Evolutionary conservation across 2,888 invertebrate species (phyloP), one percentile per base, ranked within the genome.

Genomic region (Lasioglossum marginatum): DNA sequence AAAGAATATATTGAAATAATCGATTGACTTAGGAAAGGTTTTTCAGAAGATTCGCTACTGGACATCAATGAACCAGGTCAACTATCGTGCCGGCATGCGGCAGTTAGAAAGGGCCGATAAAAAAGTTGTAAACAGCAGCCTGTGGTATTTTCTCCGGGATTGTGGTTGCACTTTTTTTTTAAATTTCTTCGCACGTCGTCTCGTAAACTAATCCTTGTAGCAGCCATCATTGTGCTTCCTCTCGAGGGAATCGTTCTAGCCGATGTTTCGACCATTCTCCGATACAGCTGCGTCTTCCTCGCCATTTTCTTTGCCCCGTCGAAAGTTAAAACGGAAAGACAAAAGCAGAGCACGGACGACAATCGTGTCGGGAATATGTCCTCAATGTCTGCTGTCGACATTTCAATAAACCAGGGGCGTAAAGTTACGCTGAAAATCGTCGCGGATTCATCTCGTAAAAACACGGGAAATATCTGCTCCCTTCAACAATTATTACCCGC

Each of bases 221-320:
- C 27, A 27, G 14, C n/a, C 83, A 77, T 81, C 72, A 57, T 66
- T 77, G 82, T 74, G 14, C 60, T 14, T 37, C 34, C 43, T 40
- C 19, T 27, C 23, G 12, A 52, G 23, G 72, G 14, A 77, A 75
- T 80, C 82, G 82, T 70, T 81, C 70, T 31, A 19, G n/a, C 12
- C 52, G 14, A 40, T 66, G 66, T 79, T 74, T 76, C 76, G 74
- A 75, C 48, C 70, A 14, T 63, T 77, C 76, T n/a, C 34, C 16
- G 31, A 66, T 66, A 16, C 34, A 34, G n/a, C 31, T 14, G 16
- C 34, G 31, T 34, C 34, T 66, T 27, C 27, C 14, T 27, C 60
- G 60, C 27, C 14, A n/a, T 60, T 60, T 60, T 60, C 60, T 60
- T 27, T 27, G 27, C 4, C 60, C 14, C 63, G 34, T 31, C 63